Evolutionary conservation across 2,888 invertebrate species (phyloP), one percentile per base, ranked within the genome.

Genomic region (Neria commutata): DNA sequence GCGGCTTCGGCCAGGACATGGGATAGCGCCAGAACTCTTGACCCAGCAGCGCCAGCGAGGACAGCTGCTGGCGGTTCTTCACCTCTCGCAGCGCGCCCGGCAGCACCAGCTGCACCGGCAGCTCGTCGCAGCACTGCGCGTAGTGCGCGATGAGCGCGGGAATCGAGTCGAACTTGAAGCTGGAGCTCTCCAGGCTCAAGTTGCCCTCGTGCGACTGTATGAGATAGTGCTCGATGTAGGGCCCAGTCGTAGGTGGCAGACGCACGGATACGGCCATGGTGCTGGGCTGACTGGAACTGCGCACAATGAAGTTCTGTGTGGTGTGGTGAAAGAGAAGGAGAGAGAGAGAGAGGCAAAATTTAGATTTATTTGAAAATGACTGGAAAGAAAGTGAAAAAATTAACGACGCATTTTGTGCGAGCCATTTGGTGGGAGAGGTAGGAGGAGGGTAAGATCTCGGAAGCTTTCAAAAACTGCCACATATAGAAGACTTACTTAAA

Each of bases 191-290:
- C 67, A 98, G 86, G 54, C 93, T 92, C 64, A 96, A 86, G 70
- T 91, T 88, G 54, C 91, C 90, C 42, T 86, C 87, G 50, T 89
- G 86, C 16, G 93, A 91, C 82, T 95, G 95, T 69, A 98, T 94
- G 73, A 98, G 87, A 84, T 97, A 98, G 83, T 98, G 97, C 79
- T 98, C 96, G 75, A 96, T 94, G 82, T 94, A 94, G 8, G 94
- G 92, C 1, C 94, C 92, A 74, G 91, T 92, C 72, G 91, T 91
- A 19, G 89, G 88, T 1, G 94, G 94, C 63, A 95, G 84, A 11
- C 95, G 90, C 48, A 97, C 95, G 49, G 95, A 95, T 67, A 98
- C 88, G 40, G 97, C 97, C 94, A 96, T 95, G 54, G 96, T 95
- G 72, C 93, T 91, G 42, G 91, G 87, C 80, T 95, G 95, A 74